phyloP scores from a whole-genome alignment of 2,888 invertebrate genomes.

The Pocota personata region DNA sequence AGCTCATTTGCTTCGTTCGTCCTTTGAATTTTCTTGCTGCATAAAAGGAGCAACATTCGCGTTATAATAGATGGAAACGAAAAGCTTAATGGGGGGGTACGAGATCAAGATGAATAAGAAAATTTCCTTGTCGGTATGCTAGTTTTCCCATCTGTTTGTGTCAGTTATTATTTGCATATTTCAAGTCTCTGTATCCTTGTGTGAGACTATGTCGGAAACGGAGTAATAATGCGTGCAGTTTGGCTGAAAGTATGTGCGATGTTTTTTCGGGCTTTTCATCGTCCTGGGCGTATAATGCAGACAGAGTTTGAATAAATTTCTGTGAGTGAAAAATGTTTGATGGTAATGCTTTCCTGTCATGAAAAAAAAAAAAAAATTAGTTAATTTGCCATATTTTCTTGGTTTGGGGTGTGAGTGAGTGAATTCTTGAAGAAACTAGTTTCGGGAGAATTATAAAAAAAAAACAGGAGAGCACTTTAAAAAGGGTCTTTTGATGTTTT shows the following conservation, averaged over 20 bases:
- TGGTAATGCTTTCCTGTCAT: conserved; percentile 59
- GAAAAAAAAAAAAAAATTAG: conserved; percentile 58
- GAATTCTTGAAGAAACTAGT: conserved; percentile 6
- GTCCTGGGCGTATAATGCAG: neutral
- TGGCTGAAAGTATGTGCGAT: conserved; percentile 36
- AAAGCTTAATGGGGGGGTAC: conserved; percentile 39
- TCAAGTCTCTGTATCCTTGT: conserved; percentile 59
- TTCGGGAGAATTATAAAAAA: neutral
- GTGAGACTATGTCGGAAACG: conserved; percentile 4
- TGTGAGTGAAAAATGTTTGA: conserved; percentile 64
- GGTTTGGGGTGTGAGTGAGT: neutral
- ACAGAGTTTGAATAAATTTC: conserved; percentile 56
- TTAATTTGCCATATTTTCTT: conserved; percentile 53
- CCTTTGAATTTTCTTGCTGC: neutral
- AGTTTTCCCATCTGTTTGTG: conserved; percentile 57
- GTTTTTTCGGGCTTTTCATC: neutral
- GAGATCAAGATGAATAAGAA: conserved; percentile 52
- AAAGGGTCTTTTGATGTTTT: conserved; percentile 13
- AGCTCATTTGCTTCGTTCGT: conserved; percentile 57
- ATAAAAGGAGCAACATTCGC: conserved; percentile 5
- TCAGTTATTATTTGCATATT: conserved; percentile 73
- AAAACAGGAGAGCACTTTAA: neutral
- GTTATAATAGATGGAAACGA: neutral
- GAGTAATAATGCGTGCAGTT: conserved; percentile 72
- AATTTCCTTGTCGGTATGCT: conserved; percentile 29